phyloP scores from a whole-genome alignment of 2,113 vertebrate species.

The Eulacestoma nigropectus region DNA sequence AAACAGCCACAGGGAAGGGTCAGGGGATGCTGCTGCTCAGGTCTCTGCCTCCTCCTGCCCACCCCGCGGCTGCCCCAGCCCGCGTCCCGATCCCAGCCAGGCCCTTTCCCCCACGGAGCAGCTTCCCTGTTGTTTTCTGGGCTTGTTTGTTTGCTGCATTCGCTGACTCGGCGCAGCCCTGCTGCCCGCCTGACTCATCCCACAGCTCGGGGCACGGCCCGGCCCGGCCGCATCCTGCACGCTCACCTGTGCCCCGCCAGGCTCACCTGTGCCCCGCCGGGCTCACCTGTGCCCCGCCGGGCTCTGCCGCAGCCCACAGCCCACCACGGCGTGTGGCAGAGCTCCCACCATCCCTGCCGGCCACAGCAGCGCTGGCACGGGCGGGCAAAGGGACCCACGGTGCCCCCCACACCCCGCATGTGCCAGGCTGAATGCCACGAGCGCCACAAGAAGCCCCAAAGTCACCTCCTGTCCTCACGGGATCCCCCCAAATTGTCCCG shows the following conservation, averaged over 20 bases:
- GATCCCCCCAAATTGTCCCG: background rate
- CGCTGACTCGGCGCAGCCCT: conserved; percentile 18
- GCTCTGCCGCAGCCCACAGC: background rate
- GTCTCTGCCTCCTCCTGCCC: background rate
- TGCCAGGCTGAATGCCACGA: background rate
- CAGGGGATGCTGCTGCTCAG: background rate
- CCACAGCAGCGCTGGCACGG: accelerated
- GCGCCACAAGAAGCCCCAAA: background rate
- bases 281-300: accelerated
- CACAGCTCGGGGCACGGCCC: background rate
- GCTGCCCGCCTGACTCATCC: conserved; percentile 51
- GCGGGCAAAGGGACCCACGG: background rate
- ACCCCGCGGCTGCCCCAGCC: background rate
- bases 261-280: accelerated
- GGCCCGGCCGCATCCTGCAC: background rate
- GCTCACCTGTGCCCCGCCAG: accelerated
- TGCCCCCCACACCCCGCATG: accelerated
- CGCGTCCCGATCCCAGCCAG: accelerated
- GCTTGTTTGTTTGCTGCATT: conserved; percentile 22
- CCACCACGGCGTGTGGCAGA: accelerated
- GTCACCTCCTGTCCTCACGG: background rate
- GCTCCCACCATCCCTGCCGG: background rate
- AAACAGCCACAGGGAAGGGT: background rate
- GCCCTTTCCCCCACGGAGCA: background rate
- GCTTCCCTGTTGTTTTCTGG: conserved; percentile 2